Conservation (phyloP, 2,888 invertebrate species). For the Leptothorax acervorum region DNA sequence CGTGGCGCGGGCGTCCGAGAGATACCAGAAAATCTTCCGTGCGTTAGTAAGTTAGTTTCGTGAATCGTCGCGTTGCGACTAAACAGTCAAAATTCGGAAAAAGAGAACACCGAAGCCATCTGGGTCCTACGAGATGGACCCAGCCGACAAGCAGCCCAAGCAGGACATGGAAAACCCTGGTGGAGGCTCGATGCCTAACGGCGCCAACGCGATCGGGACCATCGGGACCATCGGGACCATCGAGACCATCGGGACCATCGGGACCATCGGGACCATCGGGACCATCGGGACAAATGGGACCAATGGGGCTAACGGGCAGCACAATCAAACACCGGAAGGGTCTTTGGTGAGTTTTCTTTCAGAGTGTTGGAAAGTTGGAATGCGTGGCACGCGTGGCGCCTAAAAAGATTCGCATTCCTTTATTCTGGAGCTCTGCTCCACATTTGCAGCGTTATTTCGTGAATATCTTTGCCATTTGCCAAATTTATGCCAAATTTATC, state of each 20-base stretch:
- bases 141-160: slow-evolving; percentile 85
- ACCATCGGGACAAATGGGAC: background rate
- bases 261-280: no score
- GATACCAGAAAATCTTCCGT: background rate
- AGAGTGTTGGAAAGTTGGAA: no score
- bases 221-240: no score
- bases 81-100: slow-evolving; percentile 93
- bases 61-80: slow-evolving; percentile 67
- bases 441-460: background rate
- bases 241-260: no score
- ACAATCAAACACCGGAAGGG: slow-evolving; percentile 1
- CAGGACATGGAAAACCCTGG: slow-evolving; percentile 83
- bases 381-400: no score
- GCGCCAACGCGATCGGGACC: no score
- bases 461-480: no score
- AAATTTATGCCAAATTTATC: no score
- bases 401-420: background rate
- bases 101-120: slow-evolving; percentile 95
- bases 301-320: slow-evolving; percentile 2
- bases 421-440: background rate
- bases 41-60: slow-evolving; percentile 46
- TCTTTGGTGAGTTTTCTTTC: slow-evolving; percentile 4
- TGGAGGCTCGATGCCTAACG: slow-evolving; percentile 84
- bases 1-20: no score
- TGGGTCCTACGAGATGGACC: slow-evolving; percentile 94